Base-by-base conservation (phyloP, 2,888 invertebrate genomes). In the Brachypterus glaber region DNA sequence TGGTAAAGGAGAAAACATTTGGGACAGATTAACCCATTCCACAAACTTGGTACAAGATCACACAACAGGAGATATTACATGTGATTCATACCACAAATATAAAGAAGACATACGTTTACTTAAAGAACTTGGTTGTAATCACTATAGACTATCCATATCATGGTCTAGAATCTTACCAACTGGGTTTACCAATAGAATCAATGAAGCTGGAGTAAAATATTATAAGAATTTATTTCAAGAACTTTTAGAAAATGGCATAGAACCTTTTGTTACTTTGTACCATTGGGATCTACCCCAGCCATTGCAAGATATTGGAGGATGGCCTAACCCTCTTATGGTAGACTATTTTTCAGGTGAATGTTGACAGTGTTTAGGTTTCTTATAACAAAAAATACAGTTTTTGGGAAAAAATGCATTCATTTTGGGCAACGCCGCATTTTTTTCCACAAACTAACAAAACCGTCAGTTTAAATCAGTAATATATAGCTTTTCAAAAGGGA, bases 201-300 rank as follows among this genome's bases (percentile, higher is more conserved):
- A 82, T 55, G 64, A 70, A 26, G 68, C 72, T 2, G 88, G 84
- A 12, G 69, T 88, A 9, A 64, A 74, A 37, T 85, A 86, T 62
- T 89, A 89, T 60, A 77, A 74, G 51, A 73, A 79, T 47, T 62
- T 89, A 29, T 79, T 87, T 34, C 68, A 82, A 49, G 80, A 76
- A 50, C 68, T 88, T 2, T 45, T 79, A 8, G 67, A 60, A 1
- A 67, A 70, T 35, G 69, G 68, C 9, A 76, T 82, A 39, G 52
- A 59, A 35, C 75, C 76, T 5, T 51, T 66, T 45, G 58, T 68
- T 1, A 58, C 59, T 1, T 47, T 64, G 11, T 62, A 55, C 45
- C 62, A 66, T 41, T 59, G 59, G 56, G 58, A 59, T 38, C 32
- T 52, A 8, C 59, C 58, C 1, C 52, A 53, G 42, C n/a, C 30